Base-by-base conservation (phyloP, 2,888 invertebrate species). In the Encarsia formosa region DNA sequence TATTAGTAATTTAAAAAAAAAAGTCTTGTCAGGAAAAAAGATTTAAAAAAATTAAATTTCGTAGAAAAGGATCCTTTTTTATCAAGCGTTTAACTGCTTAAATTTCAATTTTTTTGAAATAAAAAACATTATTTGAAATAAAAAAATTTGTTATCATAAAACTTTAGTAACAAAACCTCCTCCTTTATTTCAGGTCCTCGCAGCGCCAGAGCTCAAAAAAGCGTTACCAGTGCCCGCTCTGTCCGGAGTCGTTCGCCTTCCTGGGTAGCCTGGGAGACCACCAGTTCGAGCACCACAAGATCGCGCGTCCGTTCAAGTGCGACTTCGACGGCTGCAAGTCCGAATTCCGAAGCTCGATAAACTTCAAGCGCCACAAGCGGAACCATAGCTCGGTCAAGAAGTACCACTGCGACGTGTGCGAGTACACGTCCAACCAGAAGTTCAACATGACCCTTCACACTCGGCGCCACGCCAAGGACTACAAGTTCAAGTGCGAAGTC, bases 361-460 rank as follows among this genome's bases (percentile, higher is more conserved):
- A 15, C 22, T 45, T 57, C 22, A 45, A 46, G 18, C 56, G 59
- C 20, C 61, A 61, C 53, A 40, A 26, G 5, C 53, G 44, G 19
- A 13, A 32, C 32, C 52, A 49, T 24, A n/a, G 42, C 2, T 18
- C 37, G 3, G 6, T 4, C 8, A 26, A 42, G 20, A 18, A 9
- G 2, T 50, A 22, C 34, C 5, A 8, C 5, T 68, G 68, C 59
- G 58, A 55, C 22, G 62, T 63, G 31, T 68, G 68, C 50, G 64
- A 64, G 9, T 69, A 69, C 49, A 59, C 63, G 23, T 64, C 63
- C 22, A 60, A 61, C 39, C 67, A 65, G 46, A 65, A 64, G 43
- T 66, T 64, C 45, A 67, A 69, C 43, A 54, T 68, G 8, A 65
- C 62, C 37, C 54, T 65, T 1, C 68, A 69, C 48, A 58, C 63